Base-by-base conservation (phyloP, 2,113 vertebrate species). In the Holacanthus passer region DNA sequence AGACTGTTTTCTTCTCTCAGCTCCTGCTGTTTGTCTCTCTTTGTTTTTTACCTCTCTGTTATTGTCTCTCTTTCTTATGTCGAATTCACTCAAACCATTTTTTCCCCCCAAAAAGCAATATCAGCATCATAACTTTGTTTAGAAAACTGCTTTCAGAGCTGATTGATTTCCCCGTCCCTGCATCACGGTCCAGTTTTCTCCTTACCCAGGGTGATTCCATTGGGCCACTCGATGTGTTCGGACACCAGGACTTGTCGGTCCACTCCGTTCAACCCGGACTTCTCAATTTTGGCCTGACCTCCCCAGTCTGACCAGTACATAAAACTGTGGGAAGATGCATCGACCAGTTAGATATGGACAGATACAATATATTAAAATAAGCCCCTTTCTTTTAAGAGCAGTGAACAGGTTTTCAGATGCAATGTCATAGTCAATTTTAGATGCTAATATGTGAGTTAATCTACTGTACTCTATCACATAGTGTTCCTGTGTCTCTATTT, bases 251-350 rank as follows among this genome's bases (percentile, higher is more conserved):
- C 94, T 63, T 95, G 97, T 41, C 98, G 95, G 80, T 97, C 96
- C 72, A 94, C 89, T 1, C 98, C 98, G 0, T 99, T 99, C 95
- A 99, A 95, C 3, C 98, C 98, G 1, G 98, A 96, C 87, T 99
- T 99, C 92, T 99, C 98, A 0, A 99, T 99, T 95, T 97, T 99
- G 29, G 98, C 98, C 73, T 95, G 94, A 87, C 94, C 94, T 31
- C 98, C 98, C 98, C 98, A 99, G 93, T 99, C 98, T 62, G 98
- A 99, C 98, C 98, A 99, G 87, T 99, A 99, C 97, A 99, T 98
- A 89, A 98, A 99, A 91, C 98, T 99, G 82, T 22, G 12, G 19
- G 45, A 69, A 71, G 32, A 84, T n/a, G 76, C 5, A 80, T 39
- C 1, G 10, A 73, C 7, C 47, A 43, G 65, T 74, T 70, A 48